Evolutionary conservation across 2,888 invertebrate genomes (phyloP).

Genomic region (Tiphia femorata): DNA sequence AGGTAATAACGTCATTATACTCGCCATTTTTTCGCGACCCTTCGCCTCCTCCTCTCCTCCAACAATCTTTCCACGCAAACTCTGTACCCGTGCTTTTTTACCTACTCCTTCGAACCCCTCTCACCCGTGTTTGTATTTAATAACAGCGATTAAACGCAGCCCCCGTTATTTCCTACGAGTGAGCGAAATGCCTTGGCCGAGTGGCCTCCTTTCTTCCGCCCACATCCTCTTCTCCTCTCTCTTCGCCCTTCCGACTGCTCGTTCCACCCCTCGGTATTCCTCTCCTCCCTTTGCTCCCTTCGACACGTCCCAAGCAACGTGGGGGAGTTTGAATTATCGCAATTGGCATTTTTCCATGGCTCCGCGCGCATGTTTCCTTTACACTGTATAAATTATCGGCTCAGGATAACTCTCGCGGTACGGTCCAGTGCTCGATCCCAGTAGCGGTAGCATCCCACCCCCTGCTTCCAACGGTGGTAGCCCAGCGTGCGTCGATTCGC

Average conservation of each 20-base stretch:
- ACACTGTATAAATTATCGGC: constrained; percentile 44
- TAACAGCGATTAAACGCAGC: constrained; percentile 23
- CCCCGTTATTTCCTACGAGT: constrained; percentile 20
- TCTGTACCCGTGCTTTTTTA: too few relatives aligned
- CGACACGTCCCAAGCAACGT: constrained; percentile 15
- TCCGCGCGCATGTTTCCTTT: constrained; percentile 26
- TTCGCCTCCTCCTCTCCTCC: background rate
- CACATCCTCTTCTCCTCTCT: background rate
- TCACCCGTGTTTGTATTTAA: constrained; percentile 18
- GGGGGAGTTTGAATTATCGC: constrained; percentile 47
- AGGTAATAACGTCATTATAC: constrained; percentile 3
- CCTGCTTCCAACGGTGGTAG: too few relatives aligned
- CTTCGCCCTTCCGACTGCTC: background rate
- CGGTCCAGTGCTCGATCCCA: constrained; percentile 30
- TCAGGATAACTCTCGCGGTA: constrained; percentile 39
- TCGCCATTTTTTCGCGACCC: background rate
- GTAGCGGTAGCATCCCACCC: too few relatives aligned
- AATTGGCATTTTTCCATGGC: constrained; percentile 49
- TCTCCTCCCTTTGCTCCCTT: too few relatives aligned
- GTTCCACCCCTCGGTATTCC: background rate
- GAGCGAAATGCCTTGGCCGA: constrained; percentile 24
- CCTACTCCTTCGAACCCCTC: background rate
- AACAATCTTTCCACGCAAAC: background rate
- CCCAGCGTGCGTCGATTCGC: background rate
- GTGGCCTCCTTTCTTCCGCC: background rate